These are phyloP conservation scores for Gadopsis bispinosus DNA, from an alignment of 2,797 vertebrate species.

Conservation along the genomic window DNA sequence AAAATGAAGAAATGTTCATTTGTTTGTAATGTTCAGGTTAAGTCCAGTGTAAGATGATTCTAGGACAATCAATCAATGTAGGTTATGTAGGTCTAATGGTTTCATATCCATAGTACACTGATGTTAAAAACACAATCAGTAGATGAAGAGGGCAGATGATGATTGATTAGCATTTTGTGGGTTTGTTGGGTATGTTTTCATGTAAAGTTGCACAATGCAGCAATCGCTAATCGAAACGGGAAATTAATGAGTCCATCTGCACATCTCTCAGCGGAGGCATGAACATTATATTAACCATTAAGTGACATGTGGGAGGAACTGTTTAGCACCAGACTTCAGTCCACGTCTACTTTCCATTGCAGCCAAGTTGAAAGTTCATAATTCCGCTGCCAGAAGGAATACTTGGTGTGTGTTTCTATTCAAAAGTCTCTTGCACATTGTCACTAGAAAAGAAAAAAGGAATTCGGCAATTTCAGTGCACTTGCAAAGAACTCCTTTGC, in stretches of 20 bases:
- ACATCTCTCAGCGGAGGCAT: not conserved
- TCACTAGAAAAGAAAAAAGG: not conserved
- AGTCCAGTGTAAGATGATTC: not conserved
- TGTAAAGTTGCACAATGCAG: constrained; percentile 2
- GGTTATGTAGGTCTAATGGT: not conserved
- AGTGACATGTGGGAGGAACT: not conserved
- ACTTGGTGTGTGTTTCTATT: not conserved
- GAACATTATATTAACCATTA: not conserved
- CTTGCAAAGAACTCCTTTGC: not conserved
- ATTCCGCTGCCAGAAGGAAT: not conserved
- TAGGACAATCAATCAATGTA: not conserved
- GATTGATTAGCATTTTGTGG: not conserved
- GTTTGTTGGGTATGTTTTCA: constrained; percentile 15
- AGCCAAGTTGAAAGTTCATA: constrained; percentile 16
- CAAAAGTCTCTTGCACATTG: not conserved
- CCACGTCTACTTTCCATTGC: not conserved
- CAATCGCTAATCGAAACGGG: not conserved
- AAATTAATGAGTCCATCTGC: not conserved
- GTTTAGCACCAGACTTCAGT: not conserved
- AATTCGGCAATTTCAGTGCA: not conserved
- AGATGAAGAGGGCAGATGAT: not conserved
- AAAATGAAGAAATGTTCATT: not conserved
- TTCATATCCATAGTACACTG: not conserved
- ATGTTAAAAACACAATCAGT: not conserved
- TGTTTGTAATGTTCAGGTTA: not conserved